Evolutionary conservation across 1,140 invertebrate genomes (phyloP).

Genomic region (Sminthurides bifidus): DNA sequence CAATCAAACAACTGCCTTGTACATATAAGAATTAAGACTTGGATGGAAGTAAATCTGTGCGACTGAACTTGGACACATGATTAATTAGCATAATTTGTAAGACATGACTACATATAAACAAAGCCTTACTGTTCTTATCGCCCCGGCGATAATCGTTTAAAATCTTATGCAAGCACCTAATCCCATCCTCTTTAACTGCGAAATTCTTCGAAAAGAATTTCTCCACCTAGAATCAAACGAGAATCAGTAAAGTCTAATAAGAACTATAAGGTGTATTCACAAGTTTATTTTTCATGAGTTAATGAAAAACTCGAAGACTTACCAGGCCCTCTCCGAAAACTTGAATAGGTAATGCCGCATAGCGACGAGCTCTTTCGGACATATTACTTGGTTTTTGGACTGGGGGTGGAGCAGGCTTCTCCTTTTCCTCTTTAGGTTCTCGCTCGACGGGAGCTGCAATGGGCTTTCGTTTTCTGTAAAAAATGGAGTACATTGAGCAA

Average conservation of each 20-base stretch:
- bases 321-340: slow-evolving; percentile 81
- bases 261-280: not conserved
- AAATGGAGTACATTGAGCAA: not conserved
- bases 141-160: slow-evolving; percentile 38
- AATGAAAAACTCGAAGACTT: slow-evolving; percentile 32
- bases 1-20: no score
- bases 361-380: slow-evolving; percentile 69
- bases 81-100: not conserved
- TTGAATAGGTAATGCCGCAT: slow-evolving; percentile 75
- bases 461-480: slow-evolving; percentile 22
- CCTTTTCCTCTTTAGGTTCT: slow-evolving; percentile 7
- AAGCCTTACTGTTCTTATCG: slow-evolving; percentile 26
- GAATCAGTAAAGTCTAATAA: not conserved
- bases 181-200: slow-evolving; percentile 78
- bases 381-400: slow-evolving; percentile 27
- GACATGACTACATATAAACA: not conserved
- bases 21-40: no score
- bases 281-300: not conserved
- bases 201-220: slow-evolving; percentile 89
- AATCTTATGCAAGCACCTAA: slow-evolving; percentile 60
- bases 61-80: not conserved
- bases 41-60: not conserved
- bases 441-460: slow-evolving; percentile 7
- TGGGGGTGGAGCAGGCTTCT: not conserved
- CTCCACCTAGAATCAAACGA: slow-evolving; percentile 54